These are phyloP conservation scores for Tachypleus tridentatus DNA, from an alignment of 1,140 invertebrate species.

Conservation along the genomic window DNA sequence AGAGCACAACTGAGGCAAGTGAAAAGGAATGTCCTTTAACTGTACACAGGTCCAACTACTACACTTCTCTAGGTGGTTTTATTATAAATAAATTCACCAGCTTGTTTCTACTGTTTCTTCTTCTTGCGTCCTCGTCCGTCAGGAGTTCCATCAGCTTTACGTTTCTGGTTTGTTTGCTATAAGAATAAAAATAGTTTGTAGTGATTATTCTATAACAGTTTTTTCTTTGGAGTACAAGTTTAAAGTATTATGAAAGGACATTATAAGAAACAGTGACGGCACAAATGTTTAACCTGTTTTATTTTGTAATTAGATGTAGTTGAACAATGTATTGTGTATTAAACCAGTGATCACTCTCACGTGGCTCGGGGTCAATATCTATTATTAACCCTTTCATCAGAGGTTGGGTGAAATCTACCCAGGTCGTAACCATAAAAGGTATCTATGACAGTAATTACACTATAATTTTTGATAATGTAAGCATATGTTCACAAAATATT, in stretches of 20 bases:
- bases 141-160: slow-evolving; percentile 20
- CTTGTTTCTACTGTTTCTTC: slow-evolving; percentile 10
- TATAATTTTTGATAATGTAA: neutral
- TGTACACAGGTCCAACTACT: too few species aligned
- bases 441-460: neutral
- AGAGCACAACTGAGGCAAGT: too few species aligned
- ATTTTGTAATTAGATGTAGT: neutral
- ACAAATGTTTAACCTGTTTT: neutral
- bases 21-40: too few species aligned
- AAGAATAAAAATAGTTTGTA: slow-evolving; percentile 22
- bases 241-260: neutral
- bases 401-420: neutral
- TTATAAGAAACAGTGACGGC: neutral
- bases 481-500: neutral
- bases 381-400: too few species aligned
- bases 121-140: slow-evolving; percentile 21
- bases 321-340: neutral
- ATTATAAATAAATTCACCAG: too few species aligned
- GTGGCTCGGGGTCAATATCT: too few species aligned
- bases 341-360: too few species aligned
- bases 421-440: neutral
- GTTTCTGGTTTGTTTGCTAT: slow-evolving; percentile 15
- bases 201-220: too few species aligned
- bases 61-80: too few species aligned
- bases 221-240: neutral